Evolutionary conservation across 2,797 vertebrate species (phyloP).

Genomic region (Zalophus californianus): DNA sequence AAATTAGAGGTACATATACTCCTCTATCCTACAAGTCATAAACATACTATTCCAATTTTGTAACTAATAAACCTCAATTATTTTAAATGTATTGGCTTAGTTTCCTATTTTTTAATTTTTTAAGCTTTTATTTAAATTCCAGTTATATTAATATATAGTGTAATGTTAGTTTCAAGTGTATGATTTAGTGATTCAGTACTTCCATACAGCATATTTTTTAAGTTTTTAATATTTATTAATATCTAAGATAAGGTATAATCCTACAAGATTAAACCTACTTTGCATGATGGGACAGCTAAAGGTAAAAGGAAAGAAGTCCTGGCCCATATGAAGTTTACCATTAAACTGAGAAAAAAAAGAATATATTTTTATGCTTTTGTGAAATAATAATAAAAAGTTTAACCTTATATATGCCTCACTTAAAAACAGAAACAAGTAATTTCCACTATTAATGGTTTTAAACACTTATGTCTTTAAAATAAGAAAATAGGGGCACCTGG

Average conservation of each 20-base stretch:
- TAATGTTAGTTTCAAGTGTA: neutral
- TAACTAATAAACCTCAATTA: conserved; percentile 23
- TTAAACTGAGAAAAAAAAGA: neutral
- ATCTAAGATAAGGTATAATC: neutral
- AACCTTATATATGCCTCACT: neutral
- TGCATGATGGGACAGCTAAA: neutral
- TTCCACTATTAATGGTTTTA: conserved; percentile 66
- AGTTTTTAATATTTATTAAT: conserved; percentile 19
- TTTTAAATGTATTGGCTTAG: neutral
- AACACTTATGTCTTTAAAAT: conserved; percentile 68
- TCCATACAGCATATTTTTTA: neutral
- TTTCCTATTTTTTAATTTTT: neutral
- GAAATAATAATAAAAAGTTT: conserved; percentile 22
- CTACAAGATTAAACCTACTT: neutral
- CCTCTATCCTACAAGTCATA: neutral
- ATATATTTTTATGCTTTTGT: neutral
- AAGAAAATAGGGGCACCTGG: conserved; percentile 57
- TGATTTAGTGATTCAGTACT: neutral
- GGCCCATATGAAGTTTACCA: neutral
- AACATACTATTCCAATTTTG: neutral
- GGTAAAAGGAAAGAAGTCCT: neutral
- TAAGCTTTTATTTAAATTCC: neutral
- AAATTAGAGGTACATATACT: neutral
- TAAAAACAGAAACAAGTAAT: conserved; percentile 63
- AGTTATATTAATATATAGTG: neutral